Conservation (phyloP, 2,888 invertebrate genomes). For the Drosophila demipolita region DNA sequence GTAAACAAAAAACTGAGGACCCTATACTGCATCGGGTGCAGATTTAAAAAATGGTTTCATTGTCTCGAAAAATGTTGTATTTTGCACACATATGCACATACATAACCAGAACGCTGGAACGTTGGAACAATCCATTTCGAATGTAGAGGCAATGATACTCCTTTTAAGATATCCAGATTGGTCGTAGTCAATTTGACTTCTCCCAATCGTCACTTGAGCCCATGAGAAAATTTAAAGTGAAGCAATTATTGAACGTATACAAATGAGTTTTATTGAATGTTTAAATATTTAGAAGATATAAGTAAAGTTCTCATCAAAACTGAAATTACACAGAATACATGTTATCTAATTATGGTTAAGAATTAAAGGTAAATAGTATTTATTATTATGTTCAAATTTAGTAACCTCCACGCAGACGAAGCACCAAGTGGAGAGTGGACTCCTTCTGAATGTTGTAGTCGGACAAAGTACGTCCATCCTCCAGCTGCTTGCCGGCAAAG, state of each 20-base stretch:
- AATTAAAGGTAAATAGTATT: neutral
- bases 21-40: neutral
- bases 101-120: too few relatives aligned
- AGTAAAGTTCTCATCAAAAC: slow-evolving; percentile 20
- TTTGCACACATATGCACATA: neutral
- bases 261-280: slow-evolving; percentile 38
- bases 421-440: slow-evolving; percentile 44
- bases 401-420: slow-evolving; percentile 39
- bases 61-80: neutral
- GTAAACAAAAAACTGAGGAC: neutral
- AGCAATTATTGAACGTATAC: slow-evolving; percentile 17
- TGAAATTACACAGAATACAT: slow-evolving; percentile 29
- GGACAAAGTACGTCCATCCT: slow-evolving; percentile 46
- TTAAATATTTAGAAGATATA: slow-evolving; percentile 13
- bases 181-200: too few relatives aligned
- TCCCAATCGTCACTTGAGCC: neutral
- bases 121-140: too few relatives aligned
- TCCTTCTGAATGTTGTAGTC: slow-evolving; percentile 54
- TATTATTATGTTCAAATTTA: slow-evolving; percentile 23
- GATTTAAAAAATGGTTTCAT: neutral
- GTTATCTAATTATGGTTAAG: slow-evolving; percentile 7
- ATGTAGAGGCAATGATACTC: too few relatives aligned
- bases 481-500: slow-evolving; percentile 47
- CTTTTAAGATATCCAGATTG: neutral
- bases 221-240: neutral